Base-by-base conservation (phyloP, 2,888 invertebrate genomes). In the Catocala fraxini region DNA sequence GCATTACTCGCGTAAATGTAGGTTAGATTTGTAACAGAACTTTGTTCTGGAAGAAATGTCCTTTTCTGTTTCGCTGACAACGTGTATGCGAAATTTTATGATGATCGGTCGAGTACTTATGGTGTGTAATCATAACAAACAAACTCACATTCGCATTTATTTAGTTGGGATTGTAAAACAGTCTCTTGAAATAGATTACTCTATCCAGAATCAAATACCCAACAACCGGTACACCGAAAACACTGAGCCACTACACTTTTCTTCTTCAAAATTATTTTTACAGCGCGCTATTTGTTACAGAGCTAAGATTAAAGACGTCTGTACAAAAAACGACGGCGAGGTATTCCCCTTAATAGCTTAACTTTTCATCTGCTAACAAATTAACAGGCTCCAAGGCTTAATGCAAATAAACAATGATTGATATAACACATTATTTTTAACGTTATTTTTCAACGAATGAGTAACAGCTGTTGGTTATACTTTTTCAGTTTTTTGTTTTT, bases 281-380 rank as follows among this genome's bases (percentile, higher is more conserved):
- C 89, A 87, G 86, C 85, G 83, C 83, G 79, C 82, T 83, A 85
- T 85, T 83, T 84, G 76, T 84, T 73, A 66, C 71, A 55, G 64
- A 49, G 64, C 65, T 62, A 83, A 85, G 85, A 89, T 86, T 85
- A 86, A 87, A 80, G 79, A 84, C 80, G 79, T 83, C 81, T 76
- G 69, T 75, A 78, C 84, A 89, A 88, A 74, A 80, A 78, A 78
- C 62, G 46, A 52, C 60, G 45, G 55, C 61, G 63, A 81, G 84
- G 82, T 82, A 83, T 84, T 81, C 84, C 81, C 82, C 82, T 85
- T 93, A 92, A 94, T 93, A 90, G 91, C 90, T 92, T 92, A 93
- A 94, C 93, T 94, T 94, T 93, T 94, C 93, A 93, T 93, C 92
- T 89, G 88, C 76, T 81, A 83, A 87, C 89, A 91, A 92, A 93